These are phyloP conservation scores for Ashinkailepas kermadecensis DNA, from an alignment of 2,888 invertebrate species.

Conservation along the genomic window DNA sequence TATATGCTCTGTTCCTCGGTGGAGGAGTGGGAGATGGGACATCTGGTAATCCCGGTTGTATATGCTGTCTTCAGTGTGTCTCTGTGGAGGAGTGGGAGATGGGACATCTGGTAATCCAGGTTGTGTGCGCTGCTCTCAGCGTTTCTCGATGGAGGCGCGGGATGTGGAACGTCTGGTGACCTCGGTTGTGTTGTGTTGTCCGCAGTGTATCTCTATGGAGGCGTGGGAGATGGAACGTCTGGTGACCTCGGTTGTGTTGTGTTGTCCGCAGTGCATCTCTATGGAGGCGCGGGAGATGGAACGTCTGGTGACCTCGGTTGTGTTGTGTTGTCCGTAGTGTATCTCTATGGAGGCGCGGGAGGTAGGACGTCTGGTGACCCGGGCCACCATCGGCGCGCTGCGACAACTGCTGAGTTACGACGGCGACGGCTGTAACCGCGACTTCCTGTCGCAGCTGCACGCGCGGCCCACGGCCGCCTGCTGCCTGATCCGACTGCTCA, in stretches of 20 bases:
- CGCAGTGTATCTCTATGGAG: conserved; percentile 1
- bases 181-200: background rate
- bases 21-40: too few species aligned
- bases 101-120: too few species aligned
- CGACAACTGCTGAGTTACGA: conserved; percentile 8
- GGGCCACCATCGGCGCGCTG: conserved; percentile 15
- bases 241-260: conserved; percentile 2
- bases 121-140: too few species aligned
- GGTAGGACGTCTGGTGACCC: conserved; percentile 15
- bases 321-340: background rate
- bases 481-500: conserved; percentile 43
- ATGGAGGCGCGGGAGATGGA: background rate
- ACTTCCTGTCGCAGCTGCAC: conserved; percentile 27
- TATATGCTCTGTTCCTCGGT: too few species aligned
- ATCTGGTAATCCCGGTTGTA: too few species aligned
- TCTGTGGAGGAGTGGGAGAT: too few species aligned
- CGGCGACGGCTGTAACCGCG: conserved; percentile 6
- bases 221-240: conserved; percentile 9
- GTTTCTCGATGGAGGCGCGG: too few species aligned
- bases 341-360: conserved; percentile 17
- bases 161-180: too few species aligned
- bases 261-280: background rate
- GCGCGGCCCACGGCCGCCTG: conserved; percentile 35
- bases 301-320: conserved; percentile 18
- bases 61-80: too few species aligned